Conservation (phyloP, 53 echinoderm and acorn worm species). For the Apostichopus leukothele region DNA sequence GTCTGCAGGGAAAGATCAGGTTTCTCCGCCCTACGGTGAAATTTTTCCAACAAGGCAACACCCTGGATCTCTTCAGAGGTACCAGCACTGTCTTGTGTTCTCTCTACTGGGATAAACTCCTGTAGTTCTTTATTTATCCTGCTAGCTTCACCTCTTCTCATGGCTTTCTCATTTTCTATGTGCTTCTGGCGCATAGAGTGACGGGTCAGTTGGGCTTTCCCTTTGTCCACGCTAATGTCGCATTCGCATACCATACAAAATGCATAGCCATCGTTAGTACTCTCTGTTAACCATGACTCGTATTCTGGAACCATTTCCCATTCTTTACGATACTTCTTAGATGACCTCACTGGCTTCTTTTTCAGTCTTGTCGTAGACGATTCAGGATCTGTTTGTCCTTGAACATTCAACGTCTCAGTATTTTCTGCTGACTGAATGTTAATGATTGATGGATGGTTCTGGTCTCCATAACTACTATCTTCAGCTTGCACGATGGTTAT, state of each 20-base stretch:
- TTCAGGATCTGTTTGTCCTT: background rate
- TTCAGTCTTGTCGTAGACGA: background rate
- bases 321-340: constrained; percentile 14
- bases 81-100: background rate
- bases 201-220: constrained; percentile 11
- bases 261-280: constrained; percentile 2
- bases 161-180: background rate
- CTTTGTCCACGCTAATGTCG: constrained; percentile 34
- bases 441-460: background rate
- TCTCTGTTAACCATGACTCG: constrained; percentile 14
- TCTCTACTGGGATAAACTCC: background rate
- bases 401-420: background rate
- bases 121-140: background rate
- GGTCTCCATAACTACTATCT: constrained; percentile 5
- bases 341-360: background rate
- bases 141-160: background rate
- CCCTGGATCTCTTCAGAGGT: background rate
- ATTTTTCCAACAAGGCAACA: background rate
- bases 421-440: background rate
- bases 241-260: constrained; percentile 44
- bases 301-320: constrained; percentile 35
- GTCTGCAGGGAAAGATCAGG: constrained; percentile 8
- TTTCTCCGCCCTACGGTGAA: background rate
- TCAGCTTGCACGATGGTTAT: constrained; percentile 24
- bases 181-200: constrained; percentile 28